phyloP scores from a whole-genome alignment of 2,797 vertebrate species.

The Sebastes diploproa region DNA sequence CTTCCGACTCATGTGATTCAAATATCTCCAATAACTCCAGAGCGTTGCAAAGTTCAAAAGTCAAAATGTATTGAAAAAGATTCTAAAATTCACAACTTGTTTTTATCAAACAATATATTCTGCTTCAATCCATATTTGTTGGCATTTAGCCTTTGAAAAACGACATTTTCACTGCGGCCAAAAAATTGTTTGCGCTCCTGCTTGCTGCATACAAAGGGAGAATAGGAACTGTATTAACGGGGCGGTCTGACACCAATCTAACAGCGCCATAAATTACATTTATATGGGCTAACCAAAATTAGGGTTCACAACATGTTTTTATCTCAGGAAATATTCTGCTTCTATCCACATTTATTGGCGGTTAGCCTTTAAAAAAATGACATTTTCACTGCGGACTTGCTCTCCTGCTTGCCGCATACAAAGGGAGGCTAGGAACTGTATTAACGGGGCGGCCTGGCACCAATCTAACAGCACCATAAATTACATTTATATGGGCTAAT shows the following conservation, averaged over 20 bases:
- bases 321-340: background rate
- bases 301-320: no score
- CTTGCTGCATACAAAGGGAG: no score
- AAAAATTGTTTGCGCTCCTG: no score
- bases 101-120: background rate
- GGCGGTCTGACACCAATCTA: no score
- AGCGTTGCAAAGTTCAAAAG: background rate
- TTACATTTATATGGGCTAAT: background rate
- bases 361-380: background rate
- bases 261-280: no score
- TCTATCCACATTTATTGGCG: background rate
- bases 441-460: background rate
- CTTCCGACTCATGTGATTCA: background rate
- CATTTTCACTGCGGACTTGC: background rate
- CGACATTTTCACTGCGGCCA: no score
- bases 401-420: background rate
- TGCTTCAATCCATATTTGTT: background rate
- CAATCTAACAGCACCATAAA: background rate
- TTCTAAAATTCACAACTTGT: no score
- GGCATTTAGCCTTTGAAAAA: no score
- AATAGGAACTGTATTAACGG: no score
- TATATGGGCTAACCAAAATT: no score
- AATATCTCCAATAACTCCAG: background rate
- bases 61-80: background rate
- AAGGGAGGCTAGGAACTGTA: background rate